These are phyloP conservation scores for Callyntrura guangdongensis DNA, from an alignment of 2,888 invertebrate genomes.

Conservation along the genomic window DNA sequence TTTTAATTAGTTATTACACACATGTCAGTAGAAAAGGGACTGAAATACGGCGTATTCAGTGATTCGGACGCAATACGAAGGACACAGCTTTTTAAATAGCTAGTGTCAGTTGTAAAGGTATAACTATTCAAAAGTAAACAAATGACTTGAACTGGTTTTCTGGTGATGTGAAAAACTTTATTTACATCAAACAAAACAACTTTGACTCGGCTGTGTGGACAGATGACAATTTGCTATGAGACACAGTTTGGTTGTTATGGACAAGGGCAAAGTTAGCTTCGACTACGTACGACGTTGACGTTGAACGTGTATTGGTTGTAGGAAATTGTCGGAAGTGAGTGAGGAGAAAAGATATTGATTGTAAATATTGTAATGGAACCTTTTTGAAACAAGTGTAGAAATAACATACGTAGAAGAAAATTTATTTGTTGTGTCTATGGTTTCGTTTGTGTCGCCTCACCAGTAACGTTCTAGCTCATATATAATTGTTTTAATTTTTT, in stretches of 20 bases:
- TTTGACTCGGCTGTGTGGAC: background rate
- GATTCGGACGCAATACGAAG: no score
- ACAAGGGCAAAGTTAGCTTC: background rate
- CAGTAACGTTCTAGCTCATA: background rate
- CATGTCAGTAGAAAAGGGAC: background rate
- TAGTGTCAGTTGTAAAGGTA: background rate
- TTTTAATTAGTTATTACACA: constrained; percentile 1
- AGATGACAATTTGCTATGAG: no score
- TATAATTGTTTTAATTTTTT: background rate
- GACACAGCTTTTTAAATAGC: background rate
- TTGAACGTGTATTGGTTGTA: no score
- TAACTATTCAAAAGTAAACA: no score
- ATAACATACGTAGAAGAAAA: background rate
- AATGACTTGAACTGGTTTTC: no score
- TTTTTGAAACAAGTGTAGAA: background rate
- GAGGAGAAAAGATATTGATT: no score
- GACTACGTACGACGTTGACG: background rate
- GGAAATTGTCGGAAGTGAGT: no score
- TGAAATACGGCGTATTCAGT: background rate
- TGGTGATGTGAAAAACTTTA: background rate
- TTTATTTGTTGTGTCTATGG: background rate
- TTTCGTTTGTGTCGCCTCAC: background rate
- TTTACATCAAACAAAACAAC: background rate
- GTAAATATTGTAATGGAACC: background rate
- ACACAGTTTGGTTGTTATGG: background rate